Percentiles rank a stretch among this genome's conserved stretches.
Evolutionary conservation across 2,113 vertebrate species (phyloP).

Genomic region (Toxotes jaculatrix): DNA sequence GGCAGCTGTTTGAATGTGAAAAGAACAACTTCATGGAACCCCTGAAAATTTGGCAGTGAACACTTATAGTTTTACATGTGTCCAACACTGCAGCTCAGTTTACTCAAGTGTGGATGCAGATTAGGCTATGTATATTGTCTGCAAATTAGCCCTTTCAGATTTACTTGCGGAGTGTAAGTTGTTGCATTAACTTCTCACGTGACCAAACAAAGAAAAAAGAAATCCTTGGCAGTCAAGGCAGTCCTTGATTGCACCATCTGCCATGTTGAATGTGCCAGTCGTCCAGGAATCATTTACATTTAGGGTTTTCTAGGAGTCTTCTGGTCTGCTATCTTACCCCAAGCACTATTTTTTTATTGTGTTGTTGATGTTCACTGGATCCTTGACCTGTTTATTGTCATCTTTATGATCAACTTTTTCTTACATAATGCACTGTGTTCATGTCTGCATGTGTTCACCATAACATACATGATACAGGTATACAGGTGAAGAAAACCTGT

Average conservation of each 20-base stretch:
- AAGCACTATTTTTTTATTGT: neutral
- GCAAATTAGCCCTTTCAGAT: neutral
- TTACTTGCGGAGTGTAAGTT: neutral
- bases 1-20: slow-evolving; percentile 12
- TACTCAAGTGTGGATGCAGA: too few species aligned
- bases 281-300: neutral
- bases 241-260: neutral
- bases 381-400: neutral
- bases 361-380: neutral
- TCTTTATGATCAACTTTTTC: neutral
- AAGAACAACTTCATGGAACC: neutral
- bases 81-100: too few species aligned
- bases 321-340: neutral
- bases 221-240: too few species aligned
- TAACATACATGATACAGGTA: too few species aligned
- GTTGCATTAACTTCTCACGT: neutral
- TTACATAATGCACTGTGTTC: too few species aligned
- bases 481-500: too few species aligned
- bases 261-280: neutral
- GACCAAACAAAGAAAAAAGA: neutral
- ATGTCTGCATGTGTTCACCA: neutral
- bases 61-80: neutral
- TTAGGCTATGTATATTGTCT: neutral
- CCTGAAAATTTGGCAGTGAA: neutral
- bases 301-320: neutral